Evolutionary conservation across 2,113 vertebrate species (phyloP).

Genomic region (Thamnaconus septentrionalis): DNA sequence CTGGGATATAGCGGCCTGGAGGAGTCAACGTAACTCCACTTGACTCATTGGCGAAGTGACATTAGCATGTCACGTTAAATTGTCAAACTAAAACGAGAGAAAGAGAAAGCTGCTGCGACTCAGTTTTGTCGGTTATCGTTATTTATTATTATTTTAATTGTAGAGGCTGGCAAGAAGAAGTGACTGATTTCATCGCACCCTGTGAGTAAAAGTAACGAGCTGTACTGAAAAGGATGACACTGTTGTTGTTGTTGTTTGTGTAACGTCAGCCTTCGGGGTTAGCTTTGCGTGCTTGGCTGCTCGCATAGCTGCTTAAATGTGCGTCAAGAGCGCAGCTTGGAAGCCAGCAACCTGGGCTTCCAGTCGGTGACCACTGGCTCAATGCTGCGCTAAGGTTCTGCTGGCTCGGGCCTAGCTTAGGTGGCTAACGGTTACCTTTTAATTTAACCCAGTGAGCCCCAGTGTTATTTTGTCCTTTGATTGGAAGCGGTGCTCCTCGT

Average conservation of each 20-base stretch:
- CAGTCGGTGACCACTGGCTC: too few species aligned
- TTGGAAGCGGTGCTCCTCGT: neutral
- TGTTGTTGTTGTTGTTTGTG: neutral
- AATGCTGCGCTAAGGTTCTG: neutral
- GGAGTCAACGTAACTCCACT: neutral
- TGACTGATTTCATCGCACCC: constrained; percentile 42
- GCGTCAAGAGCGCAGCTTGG: neutral
- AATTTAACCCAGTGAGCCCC: neutral
- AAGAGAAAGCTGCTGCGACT: constrained; percentile 32
- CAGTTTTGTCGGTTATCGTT: neutral
- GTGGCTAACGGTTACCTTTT: neutral
- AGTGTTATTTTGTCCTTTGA: neutral
- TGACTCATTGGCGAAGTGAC: neutral
- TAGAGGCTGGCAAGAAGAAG: constrained; percentile 29
- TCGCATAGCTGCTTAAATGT: neutral
- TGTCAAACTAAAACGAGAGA: neutral
- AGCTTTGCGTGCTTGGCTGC: neutral
- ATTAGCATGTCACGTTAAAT: constrained; percentile 34
- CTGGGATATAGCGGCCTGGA: constrained; percentile 34
- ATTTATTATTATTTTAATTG: constrained; percentile 11
- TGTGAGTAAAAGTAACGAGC: constrained; percentile 61
- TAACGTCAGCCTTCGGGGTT: neutral
- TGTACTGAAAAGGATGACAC: neutral
- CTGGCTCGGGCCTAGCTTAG: neutral
- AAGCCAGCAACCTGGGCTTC: neutral